phyloP scores from a whole-genome alignment of 2,113 vertebrate species.

The Paramormyrops kingsleyae region DNA sequence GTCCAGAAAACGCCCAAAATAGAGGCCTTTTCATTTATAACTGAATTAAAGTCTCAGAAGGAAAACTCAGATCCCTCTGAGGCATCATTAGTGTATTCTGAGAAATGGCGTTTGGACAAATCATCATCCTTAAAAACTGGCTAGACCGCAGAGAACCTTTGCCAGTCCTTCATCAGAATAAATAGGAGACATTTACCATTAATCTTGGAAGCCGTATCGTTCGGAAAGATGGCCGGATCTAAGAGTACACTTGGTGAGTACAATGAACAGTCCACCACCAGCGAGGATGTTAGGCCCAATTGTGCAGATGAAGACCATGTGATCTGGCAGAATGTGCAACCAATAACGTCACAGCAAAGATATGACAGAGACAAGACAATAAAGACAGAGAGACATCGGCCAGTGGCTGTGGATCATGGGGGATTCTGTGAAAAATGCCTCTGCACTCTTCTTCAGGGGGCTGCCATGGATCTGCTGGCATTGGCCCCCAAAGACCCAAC shows the following conservation, averaged over 20 bases:
- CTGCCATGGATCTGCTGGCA: not conserved
- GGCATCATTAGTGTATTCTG: not conserved
- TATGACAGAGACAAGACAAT: not conserved
- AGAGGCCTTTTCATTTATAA: slow-evolving; percentile 11
- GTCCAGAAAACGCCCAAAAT: not conserved
- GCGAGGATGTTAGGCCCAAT: not conserved
- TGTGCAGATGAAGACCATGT: not conserved
- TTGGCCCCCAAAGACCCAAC: not conserved
- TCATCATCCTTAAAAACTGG: not conserved
- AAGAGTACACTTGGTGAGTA: not conserved
- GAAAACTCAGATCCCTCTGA: not conserved
- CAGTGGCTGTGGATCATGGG: not conserved
- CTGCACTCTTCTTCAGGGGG: too few relatives aligned
- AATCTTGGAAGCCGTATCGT: not conserved
- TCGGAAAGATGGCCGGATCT: not conserved
- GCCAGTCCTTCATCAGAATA: not conserved
- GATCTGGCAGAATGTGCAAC: not conserved
- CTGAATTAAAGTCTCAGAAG: not conserved
- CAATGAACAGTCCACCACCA: not conserved
- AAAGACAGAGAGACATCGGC: not conserved
- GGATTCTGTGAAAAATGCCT: not conserved
- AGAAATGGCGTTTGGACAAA: not conserved
- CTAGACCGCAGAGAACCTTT: not conserved
- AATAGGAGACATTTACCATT: not conserved
- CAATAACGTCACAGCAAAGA: not conserved